phyloP scores from a whole-genome alignment of 1,140 invertebrate species.

The Fopius arisanus region DNA sequence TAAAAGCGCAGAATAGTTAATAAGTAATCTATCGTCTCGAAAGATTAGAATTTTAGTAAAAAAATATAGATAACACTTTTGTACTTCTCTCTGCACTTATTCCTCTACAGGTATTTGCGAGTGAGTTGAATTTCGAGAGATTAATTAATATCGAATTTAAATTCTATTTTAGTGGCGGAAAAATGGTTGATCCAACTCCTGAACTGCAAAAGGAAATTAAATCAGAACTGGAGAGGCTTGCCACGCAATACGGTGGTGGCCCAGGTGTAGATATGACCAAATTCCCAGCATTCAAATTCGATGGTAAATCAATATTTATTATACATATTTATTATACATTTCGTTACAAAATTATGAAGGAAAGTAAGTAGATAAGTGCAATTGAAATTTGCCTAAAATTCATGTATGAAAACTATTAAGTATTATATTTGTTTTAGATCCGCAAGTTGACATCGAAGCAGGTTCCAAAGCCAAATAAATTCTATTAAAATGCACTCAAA shows the following conservation, averaged over 20 bases:
- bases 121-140: no score
- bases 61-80: no score
- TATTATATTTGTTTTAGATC: slow-evolving; percentile 42
- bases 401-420: background rate
- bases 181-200: slow-evolving; percentile 82
- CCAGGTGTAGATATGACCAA: slow-evolving; percentile 83
- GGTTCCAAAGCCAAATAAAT: background rate
- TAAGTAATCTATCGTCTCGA: no score
- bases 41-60: no score
- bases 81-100: no score
- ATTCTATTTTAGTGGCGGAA: slow-evolving; percentile 70
- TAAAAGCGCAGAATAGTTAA: no score
- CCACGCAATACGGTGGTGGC: slow-evolving; percentile 79
- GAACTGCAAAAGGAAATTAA: slow-evolving; percentile 77
- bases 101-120: no score
- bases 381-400: background rate
- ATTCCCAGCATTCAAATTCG: slow-evolving; percentile 86
- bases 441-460: slow-evolving; percentile 39
- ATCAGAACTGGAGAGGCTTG: slow-evolving; percentile 81
- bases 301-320: slow-evolving; percentile 54
- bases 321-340: slow-evolving; percentile 7
- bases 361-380: slow-evolving; percentile 2
- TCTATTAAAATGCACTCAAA: background rate
- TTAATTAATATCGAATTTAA: slow-evolving; percentile 4
- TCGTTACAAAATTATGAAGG: slow-evolving; percentile 38